These are phyloP conservation scores for Mallotus villosus DNA, from an alignment of 2,797 vertebrate species.

Conservation along the genomic window DNA sequence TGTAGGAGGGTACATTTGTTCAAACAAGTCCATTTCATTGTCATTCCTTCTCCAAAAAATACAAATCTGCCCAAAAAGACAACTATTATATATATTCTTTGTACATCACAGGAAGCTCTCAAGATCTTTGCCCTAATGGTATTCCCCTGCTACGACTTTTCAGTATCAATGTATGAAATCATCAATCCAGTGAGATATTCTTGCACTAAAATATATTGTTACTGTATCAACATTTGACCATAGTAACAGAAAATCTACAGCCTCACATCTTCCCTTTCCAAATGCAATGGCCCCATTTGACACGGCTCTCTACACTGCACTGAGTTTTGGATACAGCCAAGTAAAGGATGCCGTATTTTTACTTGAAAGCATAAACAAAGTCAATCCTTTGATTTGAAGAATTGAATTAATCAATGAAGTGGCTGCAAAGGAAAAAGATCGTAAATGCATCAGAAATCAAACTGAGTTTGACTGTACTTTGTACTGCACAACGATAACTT, in stretches of 20 bases:
- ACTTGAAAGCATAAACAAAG: conserved; percentile 31
- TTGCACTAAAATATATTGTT: conserved; percentile 36
- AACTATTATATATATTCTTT: conserved; percentile 41
- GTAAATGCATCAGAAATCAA: conserved; percentile 41
- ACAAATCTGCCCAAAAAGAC: conserved; percentile 28
- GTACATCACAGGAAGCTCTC: conserved; percentile 29
- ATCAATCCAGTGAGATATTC: conserved; percentile 20
- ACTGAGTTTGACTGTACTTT: conserved; percentile 5
- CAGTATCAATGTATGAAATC: neutral
- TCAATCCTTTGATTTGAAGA: conserved; percentile 15
- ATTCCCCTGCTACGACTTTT: neutral
- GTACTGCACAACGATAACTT: conserved; percentile 32
- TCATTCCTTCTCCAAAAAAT: conserved; percentile 7
- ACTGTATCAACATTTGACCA: conserved; percentile 38
- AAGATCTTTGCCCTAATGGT: neutral
- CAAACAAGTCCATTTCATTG: conserved; percentile 20
- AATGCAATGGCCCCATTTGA: conserved; percentile 36
- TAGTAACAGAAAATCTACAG: conserved; percentile 32
- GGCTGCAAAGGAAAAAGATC: neutral
- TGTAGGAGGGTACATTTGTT: conserved; percentile 35
- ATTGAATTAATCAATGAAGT: conserved; percentile 27
- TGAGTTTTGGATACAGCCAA: neutral
- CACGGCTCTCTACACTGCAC: conserved; percentile 12
- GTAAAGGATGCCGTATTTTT: neutral
- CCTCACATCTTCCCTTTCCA: conserved; percentile 25